Base-by-base conservation (phyloP, 2,888 invertebrate genomes). In the Mayetiola destructor region DNA sequence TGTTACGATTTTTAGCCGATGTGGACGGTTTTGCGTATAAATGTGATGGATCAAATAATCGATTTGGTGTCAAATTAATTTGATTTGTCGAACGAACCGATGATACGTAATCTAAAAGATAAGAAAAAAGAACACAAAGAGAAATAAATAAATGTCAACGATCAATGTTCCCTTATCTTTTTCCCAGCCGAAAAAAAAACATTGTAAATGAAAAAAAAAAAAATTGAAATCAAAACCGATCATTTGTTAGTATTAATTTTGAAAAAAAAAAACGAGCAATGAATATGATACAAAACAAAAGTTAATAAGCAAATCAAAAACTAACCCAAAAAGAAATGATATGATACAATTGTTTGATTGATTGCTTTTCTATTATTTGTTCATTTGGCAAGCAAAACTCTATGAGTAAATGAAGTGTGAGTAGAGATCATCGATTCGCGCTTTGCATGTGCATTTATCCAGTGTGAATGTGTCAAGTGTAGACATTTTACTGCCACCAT, bases 401-500 rank as follows among this genome's bases (percentile, higher is more conserved):
- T 48, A 48, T 48, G 48, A 48, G 27, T 48, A 48, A 48, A 48
- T 48, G 48, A 48, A 48, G 48, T 48, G 48, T n/a, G 48, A 48
- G 48, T 27, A 48, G 48, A 48, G 48, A 48, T 48, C 48, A 6
- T 48, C 48, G 27, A 48, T 48, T 48, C 27, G 48, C 14, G 48
- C 48, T 48, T 48, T 48, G 48, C 48, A 48, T 9, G 48, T 48
- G 48, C 48, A 48, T 27, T 48, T 48, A 27, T 48, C 48, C 48
- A 48, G 48, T 48, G 4, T 14, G 9, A 48, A 3, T 48, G 48
- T 48, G 48, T 48, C 48, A 3, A 48, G 48, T 27, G 27, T 8
- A 27, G 27, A 8, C 9, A 21, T 21, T 2, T 37, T 14, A 55
- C 23, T 21, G 29, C 20, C 56, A 40, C 40, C 56, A 23, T 56